These are phyloP conservation scores for Ichneumoninae sp. DNA, from an alignment of 2,888 invertebrate genomes.

Conservation along the genomic window DNA sequence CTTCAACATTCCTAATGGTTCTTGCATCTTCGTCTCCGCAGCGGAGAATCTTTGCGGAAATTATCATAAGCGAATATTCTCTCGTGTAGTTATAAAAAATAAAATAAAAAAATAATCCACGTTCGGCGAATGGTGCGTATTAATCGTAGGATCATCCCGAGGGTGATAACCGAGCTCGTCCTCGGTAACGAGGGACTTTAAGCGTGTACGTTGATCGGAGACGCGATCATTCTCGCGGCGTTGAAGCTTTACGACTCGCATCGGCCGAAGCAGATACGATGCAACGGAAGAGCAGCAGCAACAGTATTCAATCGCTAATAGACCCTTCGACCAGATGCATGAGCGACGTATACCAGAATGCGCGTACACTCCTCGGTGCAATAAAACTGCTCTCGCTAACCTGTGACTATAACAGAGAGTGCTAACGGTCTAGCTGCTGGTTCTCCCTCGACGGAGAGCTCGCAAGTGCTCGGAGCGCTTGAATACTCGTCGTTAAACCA, in stretches of 20 bases:
- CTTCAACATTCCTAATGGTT: constrained; percentile 51
- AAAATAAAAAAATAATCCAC: not conserved
- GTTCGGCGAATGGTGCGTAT: not conserved
- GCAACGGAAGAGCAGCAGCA: not conserved
- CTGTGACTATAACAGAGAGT: constrained; percentile 9
- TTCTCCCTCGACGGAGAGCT: constrained; percentile 3
- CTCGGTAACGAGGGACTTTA: constrained; percentile 32
- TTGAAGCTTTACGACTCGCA: constrained; percentile 31
- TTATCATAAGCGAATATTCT: constrained; percentile 37
- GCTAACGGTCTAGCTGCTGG: constrained; percentile 27
- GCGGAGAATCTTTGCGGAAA: constrained; percentile 51
- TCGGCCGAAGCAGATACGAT: not conserved
- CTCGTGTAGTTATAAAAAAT: not conserved
- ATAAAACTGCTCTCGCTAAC: constrained; percentile 6
- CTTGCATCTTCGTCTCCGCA: constrained; percentile 15
- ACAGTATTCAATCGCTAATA: constrained; percentile 42
- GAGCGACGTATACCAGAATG: constrained; percentile 39
- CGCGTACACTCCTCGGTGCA: not conserved
- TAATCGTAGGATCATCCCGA: not conserved
- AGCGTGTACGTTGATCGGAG: constrained; percentile 9
- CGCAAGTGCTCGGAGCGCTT: constrained; percentile 12
- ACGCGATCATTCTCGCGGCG: constrained; percentile 6
- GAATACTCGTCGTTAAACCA: constrained; percentile 43
- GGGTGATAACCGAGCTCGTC: constrained; percentile 19
- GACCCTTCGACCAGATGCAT: constrained; percentile 38